Evolutionary conservation across 2,888 invertebrate species (phyloP).

Genomic region (Eristalis pertinax): DNA sequence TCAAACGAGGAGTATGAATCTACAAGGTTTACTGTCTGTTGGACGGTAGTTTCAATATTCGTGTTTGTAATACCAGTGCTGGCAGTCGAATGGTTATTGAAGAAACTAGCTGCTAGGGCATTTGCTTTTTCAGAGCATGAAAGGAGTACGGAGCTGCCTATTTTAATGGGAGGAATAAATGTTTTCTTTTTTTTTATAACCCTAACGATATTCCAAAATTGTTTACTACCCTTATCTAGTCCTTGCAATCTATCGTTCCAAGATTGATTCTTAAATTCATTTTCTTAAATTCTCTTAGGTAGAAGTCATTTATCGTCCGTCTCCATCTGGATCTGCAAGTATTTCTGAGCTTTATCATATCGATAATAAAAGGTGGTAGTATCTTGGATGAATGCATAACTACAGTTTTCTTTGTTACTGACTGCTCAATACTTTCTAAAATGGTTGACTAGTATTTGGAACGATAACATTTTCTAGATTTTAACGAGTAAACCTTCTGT

Average conservation of each 20-base stretch:
- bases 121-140: neutral
- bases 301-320: too few relatives aligned
- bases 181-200: neutral
- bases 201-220: neutral
- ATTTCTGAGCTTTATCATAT: neutral
- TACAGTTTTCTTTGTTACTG: neutral
- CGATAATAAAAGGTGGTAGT: too few relatives aligned
- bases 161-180: constrained; percentile 6
- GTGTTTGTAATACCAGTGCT: too few relatives aligned
- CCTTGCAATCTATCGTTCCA: neutral
- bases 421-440: neutral
- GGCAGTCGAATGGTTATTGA: too few relatives aligned
- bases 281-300: neutral
- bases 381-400: too few relatives aligned
- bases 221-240: neutral
- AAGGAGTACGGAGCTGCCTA: neutral
- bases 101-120: too few relatives aligned
- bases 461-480: neutral
- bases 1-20: too few relatives aligned
- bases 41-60: too few relatives aligned
- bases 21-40: too few relatives aligned
- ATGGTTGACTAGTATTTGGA: neutral
- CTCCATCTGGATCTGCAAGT: neutral
- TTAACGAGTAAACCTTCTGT: neutral
- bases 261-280: neutral